Evolutionary conservation across 2,113 vertebrate species (phyloP).

Genomic region (Oryzias javanicus): DNA sequence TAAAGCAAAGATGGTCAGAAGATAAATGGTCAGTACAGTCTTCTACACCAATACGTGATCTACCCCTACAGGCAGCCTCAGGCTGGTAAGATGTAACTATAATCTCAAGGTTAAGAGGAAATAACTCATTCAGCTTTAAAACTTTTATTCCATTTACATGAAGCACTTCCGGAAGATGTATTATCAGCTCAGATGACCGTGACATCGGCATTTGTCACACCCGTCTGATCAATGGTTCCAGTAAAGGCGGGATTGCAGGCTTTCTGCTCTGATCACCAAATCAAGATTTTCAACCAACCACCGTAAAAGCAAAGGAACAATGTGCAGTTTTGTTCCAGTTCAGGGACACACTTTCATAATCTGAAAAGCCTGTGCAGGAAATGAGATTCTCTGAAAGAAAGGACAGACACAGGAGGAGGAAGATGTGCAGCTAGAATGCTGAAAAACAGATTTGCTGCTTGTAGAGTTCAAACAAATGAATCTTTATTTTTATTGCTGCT

Average conservation of each 20-base stretch:
- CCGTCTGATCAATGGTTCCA: conserved; percentile 18
- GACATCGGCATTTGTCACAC: not conserved
- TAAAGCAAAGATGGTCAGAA: too few relatives aligned
- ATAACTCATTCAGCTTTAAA: not conserved
- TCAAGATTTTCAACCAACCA: conserved; percentile 17
- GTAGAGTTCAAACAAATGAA: conserved; percentile 8
- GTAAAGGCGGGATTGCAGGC: not conserved
- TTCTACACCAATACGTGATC: too few relatives aligned
- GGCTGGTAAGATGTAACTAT: too few relatives aligned
- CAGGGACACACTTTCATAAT: not conserved
- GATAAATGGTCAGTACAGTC: too few relatives aligned
- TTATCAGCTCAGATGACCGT: not conserved
- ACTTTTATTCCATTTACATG: conserved; percentile 7
- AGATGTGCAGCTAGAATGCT: not conserved
- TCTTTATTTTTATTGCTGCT: not conserved
- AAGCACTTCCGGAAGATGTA: conserved; percentile 3
- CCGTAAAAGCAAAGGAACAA: not conserved
- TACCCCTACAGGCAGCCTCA: too few relatives aligned
- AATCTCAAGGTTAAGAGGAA: not conserved
- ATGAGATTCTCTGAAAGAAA: not conserved
- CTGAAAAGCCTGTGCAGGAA: not conserved
- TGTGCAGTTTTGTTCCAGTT: not conserved
- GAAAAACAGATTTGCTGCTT: not conserved
- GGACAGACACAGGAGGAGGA: not conserved
- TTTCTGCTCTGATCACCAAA: conserved; percentile 14